Conservation (phyloP, 2,797 vertebrate species). For the Harpagifer antarcticus region DNA sequence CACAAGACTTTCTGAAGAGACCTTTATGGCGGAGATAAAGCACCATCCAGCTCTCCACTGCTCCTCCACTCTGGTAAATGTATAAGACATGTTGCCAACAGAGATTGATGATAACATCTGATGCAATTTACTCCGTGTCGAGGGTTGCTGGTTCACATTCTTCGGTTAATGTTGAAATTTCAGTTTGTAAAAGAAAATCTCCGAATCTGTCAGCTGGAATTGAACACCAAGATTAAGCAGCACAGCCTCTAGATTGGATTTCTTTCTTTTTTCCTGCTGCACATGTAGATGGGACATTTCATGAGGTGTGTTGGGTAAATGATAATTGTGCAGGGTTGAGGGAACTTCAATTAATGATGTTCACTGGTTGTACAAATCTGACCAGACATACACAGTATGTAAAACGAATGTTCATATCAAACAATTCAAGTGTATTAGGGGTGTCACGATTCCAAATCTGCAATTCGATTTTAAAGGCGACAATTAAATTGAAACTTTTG, state of each 20-base stretch:
- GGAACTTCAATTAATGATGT: slow-evolving; percentile 28
- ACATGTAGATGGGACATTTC: slow-evolving; percentile 67
- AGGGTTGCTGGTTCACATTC: slow-evolving; percentile 73
- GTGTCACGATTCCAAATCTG: too few relatives aligned
- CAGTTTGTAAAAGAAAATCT: slow-evolving; percentile 72
- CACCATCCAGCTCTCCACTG: slow-evolving; percentile 37
- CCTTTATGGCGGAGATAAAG: slow-evolving; percentile 73
- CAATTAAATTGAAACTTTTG: too few relatives aligned
- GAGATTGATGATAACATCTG: slow-evolving; percentile 82
- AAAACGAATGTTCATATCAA: slow-evolving; percentile 9
- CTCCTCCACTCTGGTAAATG: slow-evolving; percentile 56
- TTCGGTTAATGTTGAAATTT: slow-evolving; percentile 64
- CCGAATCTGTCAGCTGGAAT: slow-evolving; percentile 68
- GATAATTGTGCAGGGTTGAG: slow-evolving; percentile 23
- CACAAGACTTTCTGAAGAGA: slow-evolving; percentile 56
- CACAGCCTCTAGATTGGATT: slow-evolving; percentile 62
- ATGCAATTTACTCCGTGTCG: slow-evolving; percentile 80
- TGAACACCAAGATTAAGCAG: slow-evolving; percentile 52
- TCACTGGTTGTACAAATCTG: slow-evolving; percentile 22
- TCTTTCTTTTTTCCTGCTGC: slow-evolving; percentile 61
- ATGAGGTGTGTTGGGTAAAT: slow-evolving; percentile 22
- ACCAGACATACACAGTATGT: slow-evolving; percentile 16
- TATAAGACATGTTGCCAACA: slow-evolving; percentile 73
- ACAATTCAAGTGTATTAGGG: neutral
- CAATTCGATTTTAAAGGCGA: too few relatives aligned